phyloP scores from a whole-genome alignment of 2,888 invertebrate species.

The Drosophila cracens region DNA sequence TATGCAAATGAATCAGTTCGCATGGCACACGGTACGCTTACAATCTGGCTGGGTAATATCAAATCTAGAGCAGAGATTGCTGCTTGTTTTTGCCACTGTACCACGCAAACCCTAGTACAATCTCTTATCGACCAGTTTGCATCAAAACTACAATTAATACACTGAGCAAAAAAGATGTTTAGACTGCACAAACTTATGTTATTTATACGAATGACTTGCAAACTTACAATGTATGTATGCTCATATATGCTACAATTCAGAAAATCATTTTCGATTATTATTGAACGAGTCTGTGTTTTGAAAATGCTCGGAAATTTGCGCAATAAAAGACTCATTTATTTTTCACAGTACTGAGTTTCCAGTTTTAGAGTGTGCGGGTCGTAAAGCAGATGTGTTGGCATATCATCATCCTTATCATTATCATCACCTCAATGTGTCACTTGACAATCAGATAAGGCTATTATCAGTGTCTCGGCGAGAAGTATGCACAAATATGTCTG shows the following conservation, averaged over 20 bases:
- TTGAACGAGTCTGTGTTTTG: not conserved
- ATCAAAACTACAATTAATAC: not conserved
- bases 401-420: slow-evolving; percentile 30
- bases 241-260: not conserved
- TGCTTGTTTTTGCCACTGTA: slow-evolving; percentile 28
- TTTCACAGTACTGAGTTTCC: slow-evolving; percentile 1
- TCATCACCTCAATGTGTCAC: slow-evolving; percentile 61
- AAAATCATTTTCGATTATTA: not conserved
- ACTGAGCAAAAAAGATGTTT: slow-evolving; percentile 11
- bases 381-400: slow-evolving; percentile 45
- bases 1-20: not conserved
- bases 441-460: slow-evolving; percentile 53
- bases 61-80: slow-evolving; percentile 23
- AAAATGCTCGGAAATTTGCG: not conserved
- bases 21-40: slow-evolving; percentile 14
- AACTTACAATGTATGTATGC: not conserved
- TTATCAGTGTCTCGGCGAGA: slow-evolving; percentile 51
- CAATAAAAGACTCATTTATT: not conserved
- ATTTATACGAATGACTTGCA: not conserved
- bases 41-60: slow-evolving; percentile 22
- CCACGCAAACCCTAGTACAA: not conserved
- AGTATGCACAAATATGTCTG: slow-evolving; percentile 1
- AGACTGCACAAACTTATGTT: not conserved
- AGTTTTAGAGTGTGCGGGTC: slow-evolving; percentile 52
- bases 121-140: not conserved